Evolutionary conservation across 2,797 vertebrate species (phyloP), one percentile per base, ranked within the genome.

Genomic region (Podarcis siculus): DNA sequence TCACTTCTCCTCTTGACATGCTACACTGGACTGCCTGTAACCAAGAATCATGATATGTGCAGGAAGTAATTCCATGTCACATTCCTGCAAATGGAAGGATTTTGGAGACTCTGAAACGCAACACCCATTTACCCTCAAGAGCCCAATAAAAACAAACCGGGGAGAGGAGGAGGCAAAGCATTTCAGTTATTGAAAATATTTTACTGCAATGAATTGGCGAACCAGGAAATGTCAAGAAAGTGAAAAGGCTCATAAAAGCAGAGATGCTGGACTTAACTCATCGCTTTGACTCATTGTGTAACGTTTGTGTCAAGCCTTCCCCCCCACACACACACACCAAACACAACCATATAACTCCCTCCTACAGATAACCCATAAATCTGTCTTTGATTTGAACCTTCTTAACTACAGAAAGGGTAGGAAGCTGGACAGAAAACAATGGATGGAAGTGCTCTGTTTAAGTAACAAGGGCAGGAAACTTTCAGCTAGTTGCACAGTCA

Each of bases 401-500:
- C 90, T 94, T 95, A 90, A 94, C 89, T 73, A 69, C 6, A 95
- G 93, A 94, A 96, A 93, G 88, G 90, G 93, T 96, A 95, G 96
- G 96, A 96, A 97, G 92, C 94, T 94, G 73, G 92, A 90, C 86
- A 87, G 83, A 89, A 96, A 95, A 97, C 96, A 96, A 96, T 96
- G 93, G 96, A 96, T 97, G 96, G 95, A 97, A 97, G 95, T 95
- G 82, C 75, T 90, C 79, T 94, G 95, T 94, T 96, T 88, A 95
- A 96, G 94, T 95, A 95, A 92, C 90, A 95, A 96, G 17, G 49
- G 92, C 95, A 95, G 96, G 96, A 97, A 97, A 94, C 90, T 94
- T 96, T 96, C 90, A 93, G 92, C 91, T 91, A 80, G 86, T 93
- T 95, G 96, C 94, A 95, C 89, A 91, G 49, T 90, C 94, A 92